Evolutionary conservation across 2,888 invertebrate species (phyloP).

Genomic region (Agonopterix heracliana): DNA sequence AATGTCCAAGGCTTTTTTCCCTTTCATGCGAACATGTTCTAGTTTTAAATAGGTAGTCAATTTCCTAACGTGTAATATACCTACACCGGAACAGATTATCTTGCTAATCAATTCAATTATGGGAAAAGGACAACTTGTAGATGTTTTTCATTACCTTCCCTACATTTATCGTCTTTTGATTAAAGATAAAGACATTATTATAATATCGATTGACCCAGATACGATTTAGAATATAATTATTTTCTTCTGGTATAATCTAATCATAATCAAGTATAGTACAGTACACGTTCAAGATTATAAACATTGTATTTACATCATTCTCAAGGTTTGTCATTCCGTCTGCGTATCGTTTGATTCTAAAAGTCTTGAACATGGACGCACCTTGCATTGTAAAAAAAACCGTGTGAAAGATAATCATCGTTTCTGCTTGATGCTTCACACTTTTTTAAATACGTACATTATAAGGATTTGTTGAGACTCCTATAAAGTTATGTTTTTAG

Average conservation of each 20-base stretch:
- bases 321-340: conserved; percentile 9
- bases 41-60: too few relatives aligned
- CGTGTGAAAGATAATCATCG: conserved; percentile 4
- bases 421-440: too few relatives aligned
- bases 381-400: conserved; percentile 10
- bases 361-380: conserved; percentile 3
- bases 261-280: not conserved
- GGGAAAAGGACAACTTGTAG: conserved; percentile 30
- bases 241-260: conserved; percentile 17
- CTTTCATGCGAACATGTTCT: too few relatives aligned
- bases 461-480: too few relatives aligned
- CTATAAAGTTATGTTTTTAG: too few relatives aligned
- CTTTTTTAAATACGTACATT: too few relatives aligned
- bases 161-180: not conserved
- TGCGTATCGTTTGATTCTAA: conserved; percentile 6
- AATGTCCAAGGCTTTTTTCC: too few relatives aligned
- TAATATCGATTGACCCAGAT: conserved; percentile 10
- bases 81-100: conserved; percentile 5
- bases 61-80: too few relatives aligned
- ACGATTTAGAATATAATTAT: conserved; percentile 3
- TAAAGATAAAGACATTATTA: conserved; percentile 5
- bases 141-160: conserved; percentile 1
- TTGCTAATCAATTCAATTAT: conserved; percentile 34
- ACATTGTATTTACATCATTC: conserved; percentile 6
- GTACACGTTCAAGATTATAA: conserved; percentile 7